Evolutionary conservation across 2,113 vertebrate species (phyloP).

Genomic region (Cygnus buccinator): DNA sequence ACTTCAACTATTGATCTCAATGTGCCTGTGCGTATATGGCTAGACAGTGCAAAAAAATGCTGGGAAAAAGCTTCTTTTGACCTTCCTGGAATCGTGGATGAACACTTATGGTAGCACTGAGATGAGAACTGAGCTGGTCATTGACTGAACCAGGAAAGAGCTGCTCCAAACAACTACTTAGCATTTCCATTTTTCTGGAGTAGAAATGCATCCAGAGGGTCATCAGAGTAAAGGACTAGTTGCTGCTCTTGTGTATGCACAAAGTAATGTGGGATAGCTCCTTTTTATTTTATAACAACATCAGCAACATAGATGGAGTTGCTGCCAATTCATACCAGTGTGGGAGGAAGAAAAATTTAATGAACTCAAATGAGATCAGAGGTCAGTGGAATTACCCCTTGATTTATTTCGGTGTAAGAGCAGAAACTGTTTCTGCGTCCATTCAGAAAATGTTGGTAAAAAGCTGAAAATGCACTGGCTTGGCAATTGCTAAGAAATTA

Average conservation of each 20-base stretch:
- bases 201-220: neutral
- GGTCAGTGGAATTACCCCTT: slow-evolving; percentile 56
- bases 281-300: slow-evolving; percentile 38
- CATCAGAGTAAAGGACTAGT: neutral
- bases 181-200: neutral
- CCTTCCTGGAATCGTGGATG: neutral
- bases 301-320: neutral
- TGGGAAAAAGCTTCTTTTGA: neutral
- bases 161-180: neutral
- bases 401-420: slow-evolving; percentile 42
- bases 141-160: neutral
- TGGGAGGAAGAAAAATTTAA: slow-evolving; percentile 44
- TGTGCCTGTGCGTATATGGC: neutral
- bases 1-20: neutral
- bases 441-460: slow-evolving; percentile 42
- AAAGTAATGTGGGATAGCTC: neutral
- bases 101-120: neutral
- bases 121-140: neutral
- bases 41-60: neutral
- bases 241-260: neutral
- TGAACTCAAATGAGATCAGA: slow-evolving; percentile 62
- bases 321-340: slow-evolving; percentile 12
- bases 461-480: slow-evolving; percentile 5
- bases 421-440: slow-evolving; percentile 29
- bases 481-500: slow-evolving; percentile 27